Percentiles rank a stretch among this genome's conserved stretches.
These are phyloP conservation scores for Cephus pulcher DNA, from an alignment of 2,888 invertebrate genomes.

Conservation along the genomic window DNA sequence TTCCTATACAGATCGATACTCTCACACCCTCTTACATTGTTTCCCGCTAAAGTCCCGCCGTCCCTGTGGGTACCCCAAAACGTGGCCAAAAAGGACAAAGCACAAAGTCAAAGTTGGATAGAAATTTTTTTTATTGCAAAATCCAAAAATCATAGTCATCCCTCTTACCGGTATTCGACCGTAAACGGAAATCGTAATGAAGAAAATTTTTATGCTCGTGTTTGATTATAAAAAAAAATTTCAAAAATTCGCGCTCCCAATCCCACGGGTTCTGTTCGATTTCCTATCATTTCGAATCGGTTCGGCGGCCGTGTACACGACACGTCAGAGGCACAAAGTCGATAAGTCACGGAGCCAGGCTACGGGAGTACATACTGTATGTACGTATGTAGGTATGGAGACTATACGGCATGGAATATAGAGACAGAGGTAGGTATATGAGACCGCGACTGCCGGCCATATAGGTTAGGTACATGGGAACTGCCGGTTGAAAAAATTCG, in stretches of 20 bases:
- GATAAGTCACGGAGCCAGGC: constrained; percentile 57
- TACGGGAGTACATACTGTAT: constrained; percentile 21
- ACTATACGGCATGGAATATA: not conserved
- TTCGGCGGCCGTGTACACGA: constrained; percentile 38
- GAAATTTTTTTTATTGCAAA: not conserved
- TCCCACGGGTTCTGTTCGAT: constrained; percentile 42
- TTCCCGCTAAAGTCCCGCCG: constrained; percentile 43
- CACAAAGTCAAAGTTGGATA: no score
- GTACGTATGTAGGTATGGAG: not conserved
- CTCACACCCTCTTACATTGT: constrained; percentile 49
- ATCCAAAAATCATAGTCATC: not conserved
- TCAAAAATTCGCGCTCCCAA: constrained; percentile 30
- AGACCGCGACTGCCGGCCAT: constrained; percentile 53
- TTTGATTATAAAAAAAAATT: no score
- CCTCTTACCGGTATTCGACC: no score
- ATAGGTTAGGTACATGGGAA: constrained; percentile 65
- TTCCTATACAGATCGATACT: constrained; percentile 59
- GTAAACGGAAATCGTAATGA: no score
- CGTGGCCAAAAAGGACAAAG: no score
- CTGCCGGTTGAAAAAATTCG: constrained; percentile 45
- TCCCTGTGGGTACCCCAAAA: not conserved
- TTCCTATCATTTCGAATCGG: constrained; percentile 31
- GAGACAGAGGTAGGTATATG: constrained; percentile 12
- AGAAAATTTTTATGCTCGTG: no score
- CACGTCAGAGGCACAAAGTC: constrained; percentile 52